Conservation (phyloP, 1,140 invertebrate genomes). For the Drosophila gunungcola region DNA sequence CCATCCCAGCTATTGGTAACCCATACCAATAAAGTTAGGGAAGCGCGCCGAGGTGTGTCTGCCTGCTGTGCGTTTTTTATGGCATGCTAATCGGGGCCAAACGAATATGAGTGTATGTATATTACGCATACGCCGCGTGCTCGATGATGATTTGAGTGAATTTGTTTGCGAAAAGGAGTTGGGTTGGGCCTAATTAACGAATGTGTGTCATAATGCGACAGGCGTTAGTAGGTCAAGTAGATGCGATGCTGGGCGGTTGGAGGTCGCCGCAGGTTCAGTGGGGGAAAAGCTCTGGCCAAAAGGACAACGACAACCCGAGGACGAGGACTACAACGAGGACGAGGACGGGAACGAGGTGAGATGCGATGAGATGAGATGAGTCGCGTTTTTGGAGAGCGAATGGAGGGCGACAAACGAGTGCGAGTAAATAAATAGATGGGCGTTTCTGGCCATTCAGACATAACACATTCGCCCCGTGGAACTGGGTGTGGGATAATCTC, state of each 20-base stretch:
- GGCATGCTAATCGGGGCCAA: constrained; percentile 35
- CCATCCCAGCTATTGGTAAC: constrained; percentile 28
- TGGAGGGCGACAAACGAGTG: constrained; percentile 48
- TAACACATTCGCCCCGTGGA: constrained; percentile 13
- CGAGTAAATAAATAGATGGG: constrained; percentile 72
- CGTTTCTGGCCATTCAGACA: constrained; percentile 54
- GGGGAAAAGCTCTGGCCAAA: constrained; percentile 57
- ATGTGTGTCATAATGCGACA: constrained; percentile 82
- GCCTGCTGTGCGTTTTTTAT: constrained; percentile 8
- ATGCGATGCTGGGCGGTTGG: constrained; percentile 67
- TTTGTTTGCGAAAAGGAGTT: constrained; percentile 7
- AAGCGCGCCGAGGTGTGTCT: constrained; percentile 43
- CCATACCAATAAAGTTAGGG: constrained; percentile 52
- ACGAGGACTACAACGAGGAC: constrained; percentile 12
- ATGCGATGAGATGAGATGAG: constrained; percentile 15
- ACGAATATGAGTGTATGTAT: constrained; percentile 6
- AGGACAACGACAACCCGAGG: constrained; percentile 46
- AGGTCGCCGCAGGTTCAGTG: constrained; percentile 52
- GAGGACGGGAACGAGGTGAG: constrained; percentile 14
- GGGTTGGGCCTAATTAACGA: constrained; percentile 74
- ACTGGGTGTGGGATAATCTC: constrained; percentile 35
- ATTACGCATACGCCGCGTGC: constrained; percentile 52
- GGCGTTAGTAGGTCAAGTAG: constrained; percentile 79
- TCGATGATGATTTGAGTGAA: constrained; percentile 16
- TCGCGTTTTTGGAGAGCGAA: constrained; percentile 46